Evolutionary conservation across 2,888 invertebrate species (phyloP).

Genomic region (Zygogramma bicolorata): DNA sequence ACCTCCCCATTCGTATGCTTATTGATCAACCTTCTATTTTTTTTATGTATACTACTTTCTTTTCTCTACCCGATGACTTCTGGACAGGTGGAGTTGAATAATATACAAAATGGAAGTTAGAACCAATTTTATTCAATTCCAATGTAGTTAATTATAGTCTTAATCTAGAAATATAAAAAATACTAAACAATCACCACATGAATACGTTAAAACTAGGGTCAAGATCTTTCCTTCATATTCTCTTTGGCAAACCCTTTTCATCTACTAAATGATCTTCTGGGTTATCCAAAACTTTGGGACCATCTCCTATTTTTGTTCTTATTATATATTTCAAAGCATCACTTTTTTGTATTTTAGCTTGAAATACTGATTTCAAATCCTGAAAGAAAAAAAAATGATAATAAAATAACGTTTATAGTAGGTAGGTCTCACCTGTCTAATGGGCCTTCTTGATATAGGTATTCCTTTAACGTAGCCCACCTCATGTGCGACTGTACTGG

Average conservation of each 20-base stretch:
- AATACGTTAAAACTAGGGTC: not conserved
- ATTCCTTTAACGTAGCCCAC: constrained; percentile 73
- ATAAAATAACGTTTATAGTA: not conserved
- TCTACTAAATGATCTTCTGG: constrained; percentile 68
- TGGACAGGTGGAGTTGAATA: too few species aligned
- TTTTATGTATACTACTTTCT: too few species aligned
- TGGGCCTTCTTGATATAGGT: constrained; percentile 48
- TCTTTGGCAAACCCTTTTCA: constrained; percentile 66
- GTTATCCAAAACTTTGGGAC: constrained; percentile 73
- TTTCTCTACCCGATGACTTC: too few species aligned
- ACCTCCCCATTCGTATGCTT: too few species aligned
- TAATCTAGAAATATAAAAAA: not conserved
- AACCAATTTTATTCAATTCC: too few species aligned
- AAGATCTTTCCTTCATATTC: not conserved
- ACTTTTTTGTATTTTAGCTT: constrained; percentile 45
- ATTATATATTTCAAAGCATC: constrained; percentile 86
- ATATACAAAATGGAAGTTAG: too few species aligned
- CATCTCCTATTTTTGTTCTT: constrained; percentile 84
- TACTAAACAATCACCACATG: not conserved
- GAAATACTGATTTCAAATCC: constrained; percentile 46
- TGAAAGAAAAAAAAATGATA: constrained; percentile 38
- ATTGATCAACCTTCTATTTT: too few species aligned
- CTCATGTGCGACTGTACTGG: constrained; percentile 71
- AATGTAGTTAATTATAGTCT: too few species aligned
- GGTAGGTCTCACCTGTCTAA: constrained; percentile 33